Percentiles rank a stretch among this genome's conserved stretches.
Evolutionary conservation across 2,797 vertebrate species (phyloP).

Genomic region (Pangasius larnaudii): DNA sequence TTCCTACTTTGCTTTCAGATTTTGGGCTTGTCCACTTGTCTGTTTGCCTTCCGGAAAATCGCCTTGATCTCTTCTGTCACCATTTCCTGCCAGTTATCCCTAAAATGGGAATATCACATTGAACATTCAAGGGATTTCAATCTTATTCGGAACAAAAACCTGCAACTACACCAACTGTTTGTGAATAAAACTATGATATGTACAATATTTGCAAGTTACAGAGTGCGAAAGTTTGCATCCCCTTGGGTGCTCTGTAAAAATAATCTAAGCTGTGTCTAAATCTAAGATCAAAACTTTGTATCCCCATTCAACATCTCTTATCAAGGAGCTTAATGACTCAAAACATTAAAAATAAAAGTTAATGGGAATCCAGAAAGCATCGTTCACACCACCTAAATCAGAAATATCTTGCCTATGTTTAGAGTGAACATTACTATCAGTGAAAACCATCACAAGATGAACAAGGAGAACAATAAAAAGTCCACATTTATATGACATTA

Average conservation of each 20-base stretch:
- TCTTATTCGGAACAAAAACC: neutral
- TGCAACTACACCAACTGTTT: neutral
- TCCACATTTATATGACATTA: neutral
- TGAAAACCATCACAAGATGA: neutral
- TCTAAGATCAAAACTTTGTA: neutral
- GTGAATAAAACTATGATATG: neutral
- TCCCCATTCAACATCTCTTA: neutral
- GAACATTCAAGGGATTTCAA: neutral
- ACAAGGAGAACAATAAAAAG: neutral
- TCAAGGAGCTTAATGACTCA: neutral
- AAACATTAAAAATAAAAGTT: neutral
- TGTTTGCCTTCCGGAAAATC: conserved; percentile 78
- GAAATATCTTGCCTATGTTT: neutral
- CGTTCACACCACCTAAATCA: neutral
- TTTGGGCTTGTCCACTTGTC: conserved; percentile 74
- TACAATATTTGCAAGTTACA: neutral
- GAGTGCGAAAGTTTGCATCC: neutral
- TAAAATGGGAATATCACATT: conserved; percentile 40
- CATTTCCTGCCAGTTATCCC: conserved; percentile 83
- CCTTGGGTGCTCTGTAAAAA: neutral
- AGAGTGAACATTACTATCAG: neutral
- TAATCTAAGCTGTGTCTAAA: neutral
- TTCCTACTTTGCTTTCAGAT: conserved; percentile 57
- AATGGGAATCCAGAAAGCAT: neutral
- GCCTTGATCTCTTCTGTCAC: conserved; percentile 80